These are phyloP conservation scores for Borostomias antarcticus DNA, from an alignment of 2,797 vertebrate genomes.

Conservation along the genomic window DNA sequence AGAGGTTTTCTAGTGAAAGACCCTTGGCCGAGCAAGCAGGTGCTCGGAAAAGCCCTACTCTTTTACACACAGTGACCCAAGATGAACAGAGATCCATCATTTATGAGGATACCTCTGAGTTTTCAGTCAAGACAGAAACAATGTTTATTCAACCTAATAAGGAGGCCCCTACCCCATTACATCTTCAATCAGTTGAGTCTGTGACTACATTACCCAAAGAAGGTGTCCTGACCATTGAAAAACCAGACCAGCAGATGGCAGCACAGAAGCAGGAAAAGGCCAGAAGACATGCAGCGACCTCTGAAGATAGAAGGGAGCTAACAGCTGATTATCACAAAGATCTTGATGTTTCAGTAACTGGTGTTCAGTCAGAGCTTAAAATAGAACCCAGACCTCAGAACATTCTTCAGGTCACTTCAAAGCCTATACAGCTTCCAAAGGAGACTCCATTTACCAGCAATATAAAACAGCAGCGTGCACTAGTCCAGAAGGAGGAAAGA, in stretches of 20 bases:
- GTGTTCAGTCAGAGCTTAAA: slow-evolving; percentile 59
- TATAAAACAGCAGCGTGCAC: slow-evolving; percentile 74
- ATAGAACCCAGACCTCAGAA: slow-evolving; percentile 69
- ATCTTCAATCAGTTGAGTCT: slow-evolving; percentile 72
- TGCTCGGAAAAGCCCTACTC: slow-evolving; percentile 68
- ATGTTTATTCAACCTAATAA: slow-evolving; percentile 58
- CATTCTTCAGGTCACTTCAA: slow-evolving; percentile 74
- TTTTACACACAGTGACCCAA: slow-evolving; percentile 73
- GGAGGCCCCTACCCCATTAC: slow-evolving; percentile 65
- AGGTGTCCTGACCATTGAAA: slow-evolving; percentile 65
- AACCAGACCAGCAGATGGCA: slow-evolving; percentile 70
- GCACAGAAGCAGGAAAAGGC: slow-evolving; percentile 75
- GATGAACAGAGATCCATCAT: slow-evolving; percentile 71
- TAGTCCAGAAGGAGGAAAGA: slow-evolving; percentile 81
- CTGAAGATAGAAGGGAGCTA: slow-evolving; percentile 75
- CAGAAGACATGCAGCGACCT: slow-evolving; percentile 64
- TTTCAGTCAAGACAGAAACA: slow-evolving; percentile 59
- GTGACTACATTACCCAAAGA: slow-evolving; percentile 78
- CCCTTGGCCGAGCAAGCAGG: slow-evolving; percentile 65
- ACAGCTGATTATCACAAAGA: slow-evolving; percentile 71
- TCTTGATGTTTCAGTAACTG: slow-evolving; percentile 69
- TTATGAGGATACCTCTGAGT: slow-evolving; percentile 68
- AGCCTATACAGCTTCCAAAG: slow-evolving; percentile 77
- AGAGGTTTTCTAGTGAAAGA: slow-evolving; percentile 71
- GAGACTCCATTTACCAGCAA: slow-evolving; percentile 70